Conservation (phyloP, 2,113 vertebrate genomes). For the Silurus meridionalis region DNA sequence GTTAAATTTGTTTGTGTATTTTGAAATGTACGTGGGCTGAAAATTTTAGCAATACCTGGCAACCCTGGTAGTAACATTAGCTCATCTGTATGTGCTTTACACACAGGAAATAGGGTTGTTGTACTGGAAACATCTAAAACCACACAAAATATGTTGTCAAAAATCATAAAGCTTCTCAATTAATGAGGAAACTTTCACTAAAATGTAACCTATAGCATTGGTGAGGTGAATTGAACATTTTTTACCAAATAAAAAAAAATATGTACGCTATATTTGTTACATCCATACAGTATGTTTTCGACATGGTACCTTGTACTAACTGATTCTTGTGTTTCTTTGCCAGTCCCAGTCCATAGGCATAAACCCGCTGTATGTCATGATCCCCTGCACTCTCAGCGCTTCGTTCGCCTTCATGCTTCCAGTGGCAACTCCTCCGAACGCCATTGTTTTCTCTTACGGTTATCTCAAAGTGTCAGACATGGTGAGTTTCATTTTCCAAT, state of each 20-base stretch:
- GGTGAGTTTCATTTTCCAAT: slow-evolving; percentile 72
- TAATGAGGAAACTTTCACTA: too few species aligned
- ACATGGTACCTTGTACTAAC: neutral
- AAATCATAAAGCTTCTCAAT: neutral
- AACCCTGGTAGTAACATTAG: neutral
- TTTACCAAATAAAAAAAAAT: too few species aligned
- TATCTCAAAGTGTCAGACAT: slow-evolving; percentile 88
- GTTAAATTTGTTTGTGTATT: neutral
- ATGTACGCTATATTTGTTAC: neutral
- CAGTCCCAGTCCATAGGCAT: slow-evolving; percentile 82
- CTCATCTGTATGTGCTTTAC: neutral
- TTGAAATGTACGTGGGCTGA: neutral
- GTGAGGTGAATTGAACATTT: too few species aligned
- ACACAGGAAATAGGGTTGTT: neutral
- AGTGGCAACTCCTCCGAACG: slow-evolving; percentile 91
- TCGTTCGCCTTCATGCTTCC: slow-evolving; percentile 98
- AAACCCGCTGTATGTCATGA: slow-evolving; percentile 91
- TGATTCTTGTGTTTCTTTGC: neutral
- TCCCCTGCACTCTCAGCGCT: slow-evolving; percentile 89
- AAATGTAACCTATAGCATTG: too few species aligned
- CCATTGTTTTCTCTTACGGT: slow-evolving; percentile 89
- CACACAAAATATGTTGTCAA: neutral
- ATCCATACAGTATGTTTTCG: neutral
- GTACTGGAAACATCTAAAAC: neutral
- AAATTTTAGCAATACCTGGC: neutral